Percentiles rank a stretch among this genome's conserved stretches.
phyloP scores from a whole-genome alignment of 2,888 invertebrate species.

The Caenorhabditis parvicauda region DNA sequence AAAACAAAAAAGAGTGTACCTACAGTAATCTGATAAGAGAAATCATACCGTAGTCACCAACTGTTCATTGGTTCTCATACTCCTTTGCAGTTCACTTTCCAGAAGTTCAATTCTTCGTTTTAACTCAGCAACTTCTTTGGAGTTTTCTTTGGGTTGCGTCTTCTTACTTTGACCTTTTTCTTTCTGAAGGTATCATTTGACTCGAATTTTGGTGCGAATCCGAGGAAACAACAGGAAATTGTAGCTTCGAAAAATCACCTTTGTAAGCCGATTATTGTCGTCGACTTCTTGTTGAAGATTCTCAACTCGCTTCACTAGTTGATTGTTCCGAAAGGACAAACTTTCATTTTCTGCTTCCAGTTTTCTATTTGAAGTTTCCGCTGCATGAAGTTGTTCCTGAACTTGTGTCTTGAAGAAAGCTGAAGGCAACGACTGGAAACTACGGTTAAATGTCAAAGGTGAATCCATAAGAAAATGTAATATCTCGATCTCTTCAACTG shows the following conservation, averaged over 20 bases:
- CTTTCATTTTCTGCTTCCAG: conserved; percentile 90
- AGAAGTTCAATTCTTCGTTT: conserved; percentile 63
- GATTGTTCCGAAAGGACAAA: conserved; percentile 69
- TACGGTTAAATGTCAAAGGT: background rate
- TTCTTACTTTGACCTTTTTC: too few relatives aligned
- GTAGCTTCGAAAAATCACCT: too few relatives aligned
- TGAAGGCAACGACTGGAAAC: background rate
- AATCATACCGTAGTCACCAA: too few relatives aligned
- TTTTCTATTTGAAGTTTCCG: conserved; percentile 78
- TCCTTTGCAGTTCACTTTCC: conserved; percentile 85
- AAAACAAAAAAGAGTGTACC: too few relatives aligned
- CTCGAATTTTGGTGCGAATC: too few relatives aligned
- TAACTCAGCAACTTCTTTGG: background rate
- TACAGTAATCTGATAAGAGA: too few relatives aligned
- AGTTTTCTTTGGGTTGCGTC: too few relatives aligned
- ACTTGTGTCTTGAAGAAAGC: background rate
- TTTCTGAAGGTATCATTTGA: too few relatives aligned
- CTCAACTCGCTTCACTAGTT: conserved; percentile 81
- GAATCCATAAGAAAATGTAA: too few relatives aligned
- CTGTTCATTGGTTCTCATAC: conserved; percentile 87
- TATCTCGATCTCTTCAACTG: too few relatives aligned
- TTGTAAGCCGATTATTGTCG: too few relatives aligned
- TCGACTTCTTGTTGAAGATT: conserved; percentile 76
- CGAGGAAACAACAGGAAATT: too few relatives aligned
- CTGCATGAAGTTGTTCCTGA: conserved; percentile 77